Evolutionary conservation across 2,113 vertebrate species (phyloP).

Genomic region (Sebastes schlegelii): DNA sequence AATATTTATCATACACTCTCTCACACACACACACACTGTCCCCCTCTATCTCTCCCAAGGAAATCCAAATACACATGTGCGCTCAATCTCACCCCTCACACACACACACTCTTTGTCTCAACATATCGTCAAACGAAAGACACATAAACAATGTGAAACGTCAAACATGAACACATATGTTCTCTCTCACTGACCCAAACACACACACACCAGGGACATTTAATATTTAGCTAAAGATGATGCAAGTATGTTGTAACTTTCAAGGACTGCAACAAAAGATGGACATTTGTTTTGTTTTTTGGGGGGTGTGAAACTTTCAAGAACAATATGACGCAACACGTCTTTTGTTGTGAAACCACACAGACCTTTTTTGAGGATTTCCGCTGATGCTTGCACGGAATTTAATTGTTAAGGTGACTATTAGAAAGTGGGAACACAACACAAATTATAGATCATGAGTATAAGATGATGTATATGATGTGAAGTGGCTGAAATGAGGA

Average conservation of each 20-base stretch:
- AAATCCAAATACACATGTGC: slow-evolving; percentile 31
- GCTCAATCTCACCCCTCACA: neutral
- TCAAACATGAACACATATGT: slow-evolving; percentile 3
- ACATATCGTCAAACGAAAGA: slow-evolving; percentile 11
- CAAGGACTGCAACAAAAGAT: slow-evolving; percentile 34
- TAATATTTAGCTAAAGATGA: slow-evolving; percentile 52
- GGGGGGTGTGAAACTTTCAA: slow-evolving; percentile 16
- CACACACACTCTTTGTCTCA: neutral
- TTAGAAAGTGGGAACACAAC: neutral
- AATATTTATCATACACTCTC: slow-evolving; percentile 68
- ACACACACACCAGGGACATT: neutral
- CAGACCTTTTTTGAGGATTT: neutral
- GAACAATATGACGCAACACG: slow-evolving; percentile 20
- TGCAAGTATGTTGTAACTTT: slow-evolving; percentile 50
- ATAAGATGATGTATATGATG: too few relatives aligned
- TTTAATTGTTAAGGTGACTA: neutral
- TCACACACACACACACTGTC: neutral
- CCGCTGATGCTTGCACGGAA: slow-evolving; percentile 10
- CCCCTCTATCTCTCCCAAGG: neutral
- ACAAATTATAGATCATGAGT: neutral
- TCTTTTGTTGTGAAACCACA: slow-evolving; percentile 14
- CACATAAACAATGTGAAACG: slow-evolving; percentile 8
- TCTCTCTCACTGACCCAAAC: neutral
- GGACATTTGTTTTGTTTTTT: slow-evolving; percentile 29
- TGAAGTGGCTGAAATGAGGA: too few relatives aligned